Evolutionary conservation across 2,888 invertebrate genomes (phyloP), one percentile per base, ranked within the genome.

Genomic region (Allacma fusca): DNA sequence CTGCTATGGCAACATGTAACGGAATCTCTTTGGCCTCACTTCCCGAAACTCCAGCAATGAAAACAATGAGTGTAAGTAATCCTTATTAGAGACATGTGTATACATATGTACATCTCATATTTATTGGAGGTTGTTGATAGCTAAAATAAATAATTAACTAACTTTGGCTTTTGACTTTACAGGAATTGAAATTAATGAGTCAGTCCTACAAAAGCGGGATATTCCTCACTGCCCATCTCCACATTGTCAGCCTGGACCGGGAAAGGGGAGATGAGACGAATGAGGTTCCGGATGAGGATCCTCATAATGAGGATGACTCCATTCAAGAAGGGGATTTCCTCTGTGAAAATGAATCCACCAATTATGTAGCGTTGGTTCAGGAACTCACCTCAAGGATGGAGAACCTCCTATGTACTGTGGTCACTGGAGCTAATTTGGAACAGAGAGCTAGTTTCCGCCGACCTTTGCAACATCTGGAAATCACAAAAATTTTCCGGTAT

Each of bases 11-110:
- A 40, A 67, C 69, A 19, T 80, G 80, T 28, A 75, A 73, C 64
- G 80, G 79, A 64, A 72, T 80, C 21, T 70, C 71, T 23, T 76
- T 80, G 72, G 76, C 76, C 57, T 79, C 80, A 5, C 72, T 80
- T 21, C 80, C 80, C 13, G 44, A 44, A 16, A 79, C 77, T 23
- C 80, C 78, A 5, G 19, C 74, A 19, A 23, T 80, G 57, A 70
- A 78, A 24, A 59, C 50, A 9, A 70, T 72, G 64, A 80, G 75
- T 57, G 80, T 80, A 71, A 76, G 78, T 73, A n/a, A n/a, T n/a
- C n/a, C n/a, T n/a, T n/a, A n/a, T n/a, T n/a, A n/a, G n/a, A n/a
- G n/a, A n/a, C n/a, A n/a, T n/a, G n/a, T n/a, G n/a, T n/a, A n/a
- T n/a, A n/a, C n/a, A n/a, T n/a, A n/a, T n/a, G n/a, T n/a, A n/a